Conservation (phyloP, 2,888 invertebrate genomes). For the Nezara viridula region DNA sequence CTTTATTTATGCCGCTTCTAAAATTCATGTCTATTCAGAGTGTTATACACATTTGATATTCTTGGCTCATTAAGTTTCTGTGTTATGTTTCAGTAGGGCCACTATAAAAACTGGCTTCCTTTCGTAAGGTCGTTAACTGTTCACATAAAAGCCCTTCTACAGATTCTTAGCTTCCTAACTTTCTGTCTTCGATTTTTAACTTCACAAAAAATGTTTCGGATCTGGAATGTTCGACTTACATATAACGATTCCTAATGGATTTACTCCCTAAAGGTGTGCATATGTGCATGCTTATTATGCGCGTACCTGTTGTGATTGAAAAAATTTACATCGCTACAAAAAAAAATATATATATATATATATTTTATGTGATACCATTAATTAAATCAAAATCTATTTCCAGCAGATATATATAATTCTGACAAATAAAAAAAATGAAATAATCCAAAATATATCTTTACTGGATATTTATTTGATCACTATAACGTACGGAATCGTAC, state of each 20-base stretch:
- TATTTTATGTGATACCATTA: too few species aligned
- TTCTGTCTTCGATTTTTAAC: slow-evolving; percentile 9
- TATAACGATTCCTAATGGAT: background rate
- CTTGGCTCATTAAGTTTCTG: slow-evolving; percentile 24
- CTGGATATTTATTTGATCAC: too few species aligned
- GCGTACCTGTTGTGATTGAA: too few species aligned
- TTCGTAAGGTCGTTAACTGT: slow-evolving; percentile 37
- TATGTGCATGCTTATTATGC: too few species aligned
- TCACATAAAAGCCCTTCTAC: slow-evolving; percentile 37
- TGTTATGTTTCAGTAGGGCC: slow-evolving; percentile 38
- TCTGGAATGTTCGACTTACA: background rate
- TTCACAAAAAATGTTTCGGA: background rate
- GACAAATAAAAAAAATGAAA: too few species aligned
- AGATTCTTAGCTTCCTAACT: slow-evolving; percentile 32
- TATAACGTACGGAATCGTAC: too few species aligned
- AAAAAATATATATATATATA: too few species aligned
- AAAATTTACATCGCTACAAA: too few species aligned
- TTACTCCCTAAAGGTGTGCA: background rate
- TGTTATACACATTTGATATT: slow-evolving; percentile 42
- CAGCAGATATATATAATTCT: too few species aligned
- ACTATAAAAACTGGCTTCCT: slow-evolving; percentile 49
- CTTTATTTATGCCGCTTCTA: slow-evolving; percentile 3
- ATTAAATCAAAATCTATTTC: too few species aligned
- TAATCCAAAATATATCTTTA: too few species aligned
- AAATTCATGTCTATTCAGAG: slow-evolving; percentile 24